Conservation (phyloP, 1,140 invertebrate species). For the Lamellibrachia luymesi region DNA sequence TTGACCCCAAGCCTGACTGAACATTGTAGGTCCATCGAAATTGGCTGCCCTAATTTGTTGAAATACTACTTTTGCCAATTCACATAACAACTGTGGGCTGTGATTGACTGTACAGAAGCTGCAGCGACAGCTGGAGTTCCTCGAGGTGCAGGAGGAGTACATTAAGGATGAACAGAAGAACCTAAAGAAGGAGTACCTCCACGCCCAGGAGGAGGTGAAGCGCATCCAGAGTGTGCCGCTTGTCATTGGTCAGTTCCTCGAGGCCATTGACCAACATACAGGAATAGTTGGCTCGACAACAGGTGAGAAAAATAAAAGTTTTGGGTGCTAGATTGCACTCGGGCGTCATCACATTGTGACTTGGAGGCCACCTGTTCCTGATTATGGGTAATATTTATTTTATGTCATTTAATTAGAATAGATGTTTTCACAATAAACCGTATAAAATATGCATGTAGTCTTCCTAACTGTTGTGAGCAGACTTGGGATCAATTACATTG, state of each 20-base stretch:
- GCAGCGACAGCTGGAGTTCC: conserved; percentile 80
- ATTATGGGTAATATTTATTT: no score
- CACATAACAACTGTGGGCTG: not conserved
- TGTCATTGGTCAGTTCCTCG: conserved; percentile 96
- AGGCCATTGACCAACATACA: conserved; percentile 97
- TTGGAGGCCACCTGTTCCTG: no score
- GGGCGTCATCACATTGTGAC: no score
- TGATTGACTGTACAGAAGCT: conserved; percentile 19
- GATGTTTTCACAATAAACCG: no score
- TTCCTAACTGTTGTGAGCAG: not conserved
- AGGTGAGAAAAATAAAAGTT: conserved; percentile 52
- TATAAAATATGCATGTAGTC: no score
- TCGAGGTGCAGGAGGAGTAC: conserved; percentile 97
- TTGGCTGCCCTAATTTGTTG: no score
- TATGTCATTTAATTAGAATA: no score
- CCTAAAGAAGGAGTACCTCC: conserved; percentile 94
- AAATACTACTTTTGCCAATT: no score
- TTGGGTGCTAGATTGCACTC: no score
- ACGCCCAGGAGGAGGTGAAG: conserved; percentile 97
- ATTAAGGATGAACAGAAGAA: conserved; percentile 98
- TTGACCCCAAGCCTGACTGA: no score
- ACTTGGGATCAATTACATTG: no score
- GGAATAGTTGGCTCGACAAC: conserved; percentile 86
- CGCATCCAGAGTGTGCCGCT: conserved; percentile 95
- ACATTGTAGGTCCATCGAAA: no score